Evolutionary conservation across 2,888 invertebrate species (phyloP).

Genomic region (Pantelozetes paolii): DNA sequence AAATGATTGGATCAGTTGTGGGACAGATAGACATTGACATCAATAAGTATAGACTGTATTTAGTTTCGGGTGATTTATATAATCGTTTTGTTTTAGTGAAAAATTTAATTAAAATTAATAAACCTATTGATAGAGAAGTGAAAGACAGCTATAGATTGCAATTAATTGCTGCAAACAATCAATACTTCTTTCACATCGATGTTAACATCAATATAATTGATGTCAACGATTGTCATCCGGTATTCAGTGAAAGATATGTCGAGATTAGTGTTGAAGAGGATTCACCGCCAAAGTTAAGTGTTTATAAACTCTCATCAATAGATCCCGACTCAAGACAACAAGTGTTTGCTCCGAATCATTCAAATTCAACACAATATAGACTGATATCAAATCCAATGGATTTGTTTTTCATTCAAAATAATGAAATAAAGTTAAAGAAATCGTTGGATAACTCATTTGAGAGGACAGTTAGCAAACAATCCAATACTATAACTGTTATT

Average conservation of each 20-base stretch:
- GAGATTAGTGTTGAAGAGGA: constrained; percentile 50
- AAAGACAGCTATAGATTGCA: constrained; percentile 14
- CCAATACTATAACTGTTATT: neutral
- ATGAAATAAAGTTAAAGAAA: constrained; percentile 51
- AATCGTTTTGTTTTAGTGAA: constrained; percentile 12
- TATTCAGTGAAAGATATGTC: constrained; percentile 72
- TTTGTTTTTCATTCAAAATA: constrained; percentile 75
- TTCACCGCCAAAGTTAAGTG: constrained; percentile 23
- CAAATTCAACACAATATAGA: neutral
- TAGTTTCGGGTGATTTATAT: constrained; percentile 36
- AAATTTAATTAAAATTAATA: constrained; percentile 8
- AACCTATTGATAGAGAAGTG: constrained; percentile 22
- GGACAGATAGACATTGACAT: constrained; percentile 6
- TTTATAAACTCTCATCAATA: constrained; percentile 9
- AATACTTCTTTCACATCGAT: constrained; percentile 57
- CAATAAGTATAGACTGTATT: constrained; percentile 1
- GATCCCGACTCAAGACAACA: constrained; percentile 4
- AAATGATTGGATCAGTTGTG: constrained; percentile 6
- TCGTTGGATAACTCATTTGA: constrained; percentile 19
- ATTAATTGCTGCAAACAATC: constrained; percentile 18
- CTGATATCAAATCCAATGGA: constrained; percentile 69
- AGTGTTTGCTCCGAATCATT: neutral
- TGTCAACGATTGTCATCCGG: constrained; percentile 85
- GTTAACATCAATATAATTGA: constrained; percentile 72
- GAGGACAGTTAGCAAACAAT: neutral